A percentile compares a stretch with the other conserved stretches of the same genome.
phyloP scores from a whole-genome alignment of 2,888 invertebrate species.

The Pilophorus perplexus region DNA sequence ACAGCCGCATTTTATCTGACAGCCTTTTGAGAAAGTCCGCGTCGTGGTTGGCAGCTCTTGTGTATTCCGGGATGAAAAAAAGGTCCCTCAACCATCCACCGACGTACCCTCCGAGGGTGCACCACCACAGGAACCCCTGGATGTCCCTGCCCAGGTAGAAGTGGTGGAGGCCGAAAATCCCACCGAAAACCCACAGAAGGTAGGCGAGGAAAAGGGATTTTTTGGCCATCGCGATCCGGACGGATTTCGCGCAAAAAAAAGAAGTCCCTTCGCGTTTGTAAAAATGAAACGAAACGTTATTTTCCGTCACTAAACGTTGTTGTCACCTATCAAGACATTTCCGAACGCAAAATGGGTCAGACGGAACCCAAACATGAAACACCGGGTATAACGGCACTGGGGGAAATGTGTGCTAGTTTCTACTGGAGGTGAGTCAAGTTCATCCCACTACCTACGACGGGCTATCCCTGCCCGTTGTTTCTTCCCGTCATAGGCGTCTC shows the following conservation, averaged over 20 bases:
- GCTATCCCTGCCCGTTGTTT: no score
- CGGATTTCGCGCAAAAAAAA: neutral
- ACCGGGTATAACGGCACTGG: constrained; percentile 13
- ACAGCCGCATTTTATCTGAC: constrained; percentile 59
- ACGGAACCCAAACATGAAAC: neutral
- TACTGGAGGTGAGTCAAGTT: constrained; percentile 7
- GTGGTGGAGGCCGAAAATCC: constrained; percentile 85
- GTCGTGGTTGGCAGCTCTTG: constrained; percentile 75
- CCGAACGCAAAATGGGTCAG: neutral
- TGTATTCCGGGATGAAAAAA: constrained; percentile 80
- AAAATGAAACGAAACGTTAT: no score
- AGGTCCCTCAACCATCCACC: constrained; percentile 87
- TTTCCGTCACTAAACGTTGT: no score
- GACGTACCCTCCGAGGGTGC: constrained; percentile 79
- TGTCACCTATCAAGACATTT: no score
- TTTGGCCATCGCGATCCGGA: constrained; percentile 19
- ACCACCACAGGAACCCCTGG: constrained; percentile 89
- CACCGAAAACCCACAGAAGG: constrained; percentile 82
- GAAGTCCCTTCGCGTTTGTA: no score
- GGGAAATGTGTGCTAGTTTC: constrained; percentile 22
- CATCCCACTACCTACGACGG: constrained; percentile 8
- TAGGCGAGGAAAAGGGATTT: constrained; percentile 63
- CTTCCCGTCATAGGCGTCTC: neutral
- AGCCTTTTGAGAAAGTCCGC: constrained; percentile 65
- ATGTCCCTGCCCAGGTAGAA: constrained; percentile 83